Evolutionary conservation across 2,888 invertebrate species (phyloP).

Genomic region (Dexiosoma caninum): DNA sequence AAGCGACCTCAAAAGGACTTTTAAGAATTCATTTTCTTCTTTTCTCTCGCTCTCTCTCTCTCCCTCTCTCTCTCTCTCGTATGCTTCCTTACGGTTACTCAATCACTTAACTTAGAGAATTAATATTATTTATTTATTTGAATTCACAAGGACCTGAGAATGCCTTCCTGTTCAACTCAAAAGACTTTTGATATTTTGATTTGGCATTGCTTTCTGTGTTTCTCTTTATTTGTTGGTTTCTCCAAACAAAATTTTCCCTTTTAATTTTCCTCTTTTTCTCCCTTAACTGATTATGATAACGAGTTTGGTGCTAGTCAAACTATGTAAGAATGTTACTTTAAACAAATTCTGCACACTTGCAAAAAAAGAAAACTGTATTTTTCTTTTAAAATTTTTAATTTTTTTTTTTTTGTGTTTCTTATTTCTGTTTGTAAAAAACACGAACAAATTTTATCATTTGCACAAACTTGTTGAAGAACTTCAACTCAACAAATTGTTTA

Average conservation of each 20-base stretch:
- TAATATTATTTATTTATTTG: slow-evolving; percentile 42
- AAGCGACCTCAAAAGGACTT: slow-evolving; percentile 65
- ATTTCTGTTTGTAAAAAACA: slow-evolving; percentile 30
- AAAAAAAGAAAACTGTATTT: not conserved
- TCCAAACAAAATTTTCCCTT: not conserved
- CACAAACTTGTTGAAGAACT: slow-evolving; percentile 61
- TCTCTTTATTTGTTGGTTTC: not conserved
- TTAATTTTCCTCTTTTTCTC: not conserved
- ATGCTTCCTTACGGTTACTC: not conserved
- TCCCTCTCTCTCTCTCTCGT: not conserved
- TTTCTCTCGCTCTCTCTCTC: not conserved
- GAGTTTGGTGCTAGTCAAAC: slow-evolving; percentile 77
- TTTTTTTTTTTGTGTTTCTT: slow-evolving; percentile 1
- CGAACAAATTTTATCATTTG: slow-evolving; percentile 45
- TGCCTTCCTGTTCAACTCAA: slow-evolving; percentile 3
- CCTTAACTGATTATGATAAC: slow-evolving; percentile 50
- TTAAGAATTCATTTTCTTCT: not conserved
- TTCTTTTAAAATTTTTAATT: not conserved
- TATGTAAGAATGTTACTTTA: slow-evolving; percentile 59
- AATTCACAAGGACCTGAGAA: slow-evolving; percentile 28
- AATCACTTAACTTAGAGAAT: slow-evolving; percentile 26
- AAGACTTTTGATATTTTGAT: slow-evolving; percentile 24
- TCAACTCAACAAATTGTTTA: slow-evolving; percentile 38
- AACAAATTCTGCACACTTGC: slow-evolving; percentile 62
- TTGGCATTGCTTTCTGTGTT: slow-evolving; percentile 25